Percentiles rank a stretch among this genome's conserved stretches.
These are phyloP conservation scores for Abrostola triplasia DNA, from an alignment of 2,888 invertebrate species.

Conservation along the genomic window DNA sequence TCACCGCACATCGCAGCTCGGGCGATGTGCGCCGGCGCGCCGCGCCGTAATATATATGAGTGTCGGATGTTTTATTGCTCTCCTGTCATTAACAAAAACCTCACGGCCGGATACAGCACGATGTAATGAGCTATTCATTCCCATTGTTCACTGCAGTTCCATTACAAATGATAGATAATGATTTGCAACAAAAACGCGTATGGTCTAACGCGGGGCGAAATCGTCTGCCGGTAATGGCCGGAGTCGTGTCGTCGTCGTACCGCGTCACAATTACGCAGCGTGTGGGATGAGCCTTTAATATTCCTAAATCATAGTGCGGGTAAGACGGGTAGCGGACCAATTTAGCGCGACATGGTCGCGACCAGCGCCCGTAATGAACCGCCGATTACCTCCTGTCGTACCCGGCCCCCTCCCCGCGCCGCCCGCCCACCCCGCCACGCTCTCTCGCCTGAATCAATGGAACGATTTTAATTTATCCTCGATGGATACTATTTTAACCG, in stretches of 20 bases:
- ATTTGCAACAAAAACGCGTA: slow-evolving; percentile 46
- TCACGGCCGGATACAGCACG: slow-evolving; percentile 37
- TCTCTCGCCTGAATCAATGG: slow-evolving; percentile 33
- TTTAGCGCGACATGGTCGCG: slow-evolving; percentile 63
- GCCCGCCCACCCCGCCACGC: slow-evolving; percentile 4
- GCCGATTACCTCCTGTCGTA: slow-evolving; percentile 51
- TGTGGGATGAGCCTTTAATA: slow-evolving; percentile 65
- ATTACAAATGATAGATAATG: slow-evolving; percentile 50
- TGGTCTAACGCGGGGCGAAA: slow-evolving; percentile 27
- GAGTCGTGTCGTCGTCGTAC: slow-evolving; percentile 41
- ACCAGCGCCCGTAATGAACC: slow-evolving; percentile 53
- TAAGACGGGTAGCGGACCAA: slow-evolving; percentile 66
- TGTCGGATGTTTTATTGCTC: slow-evolving; percentile 36
- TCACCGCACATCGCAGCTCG: too few relatives aligned
- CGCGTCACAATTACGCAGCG: slow-evolving; percentile 51
- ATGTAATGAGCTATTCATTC: slow-evolving; percentile 55
- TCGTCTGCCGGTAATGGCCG: slow-evolving; percentile 21
- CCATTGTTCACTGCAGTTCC: slow-evolving; percentile 44
- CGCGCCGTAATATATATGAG: slow-evolving; percentile 7
- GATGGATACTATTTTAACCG: slow-evolving; percentile 11
- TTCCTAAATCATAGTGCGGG: slow-evolving; percentile 70
- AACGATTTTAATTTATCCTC: slow-evolving; percentile 40
- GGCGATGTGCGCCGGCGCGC: neutral
- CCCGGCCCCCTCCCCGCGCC: slow-evolving; percentile 7
- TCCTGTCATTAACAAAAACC: slow-evolving; percentile 42